Conservation (phyloP, 2,113 vertebrate species). For the Atrichornis clamosus region DNA sequence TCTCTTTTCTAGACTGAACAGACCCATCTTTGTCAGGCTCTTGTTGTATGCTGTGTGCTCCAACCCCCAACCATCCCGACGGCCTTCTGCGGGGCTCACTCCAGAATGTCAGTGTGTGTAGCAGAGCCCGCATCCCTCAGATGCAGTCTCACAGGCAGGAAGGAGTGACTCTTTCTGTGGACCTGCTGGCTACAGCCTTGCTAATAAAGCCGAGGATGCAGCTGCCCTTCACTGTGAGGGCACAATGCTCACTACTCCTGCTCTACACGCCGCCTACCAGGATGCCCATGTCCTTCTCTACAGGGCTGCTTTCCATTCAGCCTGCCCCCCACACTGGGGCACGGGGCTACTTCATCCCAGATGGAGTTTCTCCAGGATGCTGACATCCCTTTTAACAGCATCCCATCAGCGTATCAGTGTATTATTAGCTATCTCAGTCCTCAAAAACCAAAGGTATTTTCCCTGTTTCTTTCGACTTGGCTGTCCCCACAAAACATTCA, state of each 20-base stretch:
- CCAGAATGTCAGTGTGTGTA: not conserved
- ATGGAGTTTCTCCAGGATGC: not conserved
- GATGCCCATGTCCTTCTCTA: not conserved
- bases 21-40: not conserved
- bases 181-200: not conserved
- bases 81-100: not conserved
- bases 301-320: not conserved
- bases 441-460: not conserved
- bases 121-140: not conserved
- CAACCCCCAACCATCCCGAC: not conserved
- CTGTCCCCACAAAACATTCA: not conserved
- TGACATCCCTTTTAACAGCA: not conserved
- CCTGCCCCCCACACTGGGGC: not conserved
- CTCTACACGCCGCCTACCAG: not conserved
- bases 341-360: not conserved
- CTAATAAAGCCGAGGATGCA: not conserved
- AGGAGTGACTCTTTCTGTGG: not conserved
- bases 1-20: not conserved
- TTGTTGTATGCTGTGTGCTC: not conserved
- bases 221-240: not conserved
- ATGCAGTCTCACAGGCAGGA: not conserved
- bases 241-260: not conserved
- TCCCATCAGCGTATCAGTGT: fast-evolving
- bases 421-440: not conserved
- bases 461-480: not conserved